phyloP scores from a whole-genome alignment of 2,797 vertebrate species.

The Chanos chanos region DNA sequence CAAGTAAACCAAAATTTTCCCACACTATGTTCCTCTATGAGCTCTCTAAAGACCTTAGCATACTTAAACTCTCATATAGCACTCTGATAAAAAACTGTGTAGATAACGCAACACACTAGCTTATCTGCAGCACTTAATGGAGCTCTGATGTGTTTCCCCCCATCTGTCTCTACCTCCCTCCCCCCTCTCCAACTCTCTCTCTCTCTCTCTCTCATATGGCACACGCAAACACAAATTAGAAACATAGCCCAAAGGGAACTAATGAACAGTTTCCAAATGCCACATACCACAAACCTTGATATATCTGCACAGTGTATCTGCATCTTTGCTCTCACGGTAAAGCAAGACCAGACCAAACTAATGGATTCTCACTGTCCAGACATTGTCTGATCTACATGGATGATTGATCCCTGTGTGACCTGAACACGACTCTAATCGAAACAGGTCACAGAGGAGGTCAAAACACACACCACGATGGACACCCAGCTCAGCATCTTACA shows the following conservation, averaged over 20 bases:
- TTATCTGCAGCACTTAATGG: conserved; percentile 31
- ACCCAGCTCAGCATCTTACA: conserved; percentile 50
- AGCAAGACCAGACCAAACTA: too few relatives aligned
- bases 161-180: not conserved
- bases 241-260: too few relatives aligned
- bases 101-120: conserved; percentile 18
- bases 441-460: conserved; percentile 30
- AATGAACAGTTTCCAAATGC: too few relatives aligned
- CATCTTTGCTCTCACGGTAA: too few relatives aligned
- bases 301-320: too few relatives aligned
- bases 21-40: conserved; percentile 44
- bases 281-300: too few relatives aligned
- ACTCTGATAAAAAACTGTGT: conserved; percentile 17
- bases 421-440: conserved; percentile 24
- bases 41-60: conserved; percentile 25
- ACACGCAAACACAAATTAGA: not conserved
- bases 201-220: not conserved
- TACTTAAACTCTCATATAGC: conserved; percentile 27
- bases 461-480: conserved; percentile 34
- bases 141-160: conserved; percentile 32
- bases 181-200: not conserved
- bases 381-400: too few relatives aligned
- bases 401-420: conserved; percentile 39
- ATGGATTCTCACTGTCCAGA: too few relatives aligned
- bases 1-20: conserved; percentile 63